Evolutionary conservation across 2,113 vertebrate genomes (phyloP).

Genomic region (Aspiorhynchus laticeps): DNA sequence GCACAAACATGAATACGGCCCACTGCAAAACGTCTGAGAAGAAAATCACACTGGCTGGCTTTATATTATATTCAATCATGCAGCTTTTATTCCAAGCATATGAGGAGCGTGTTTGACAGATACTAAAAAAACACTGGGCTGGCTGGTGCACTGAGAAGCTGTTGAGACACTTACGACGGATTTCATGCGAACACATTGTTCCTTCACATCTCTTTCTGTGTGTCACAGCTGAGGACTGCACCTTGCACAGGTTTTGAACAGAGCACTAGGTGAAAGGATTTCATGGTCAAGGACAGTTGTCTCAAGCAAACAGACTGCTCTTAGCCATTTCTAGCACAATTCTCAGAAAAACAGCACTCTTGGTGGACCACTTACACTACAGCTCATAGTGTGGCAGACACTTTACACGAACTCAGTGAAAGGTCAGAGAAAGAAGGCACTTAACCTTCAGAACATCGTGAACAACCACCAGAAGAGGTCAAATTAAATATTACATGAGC

Average conservation of each 20-base stretch:
- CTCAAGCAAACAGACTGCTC: slow-evolving; percentile 7
- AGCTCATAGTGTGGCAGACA: not conserved
- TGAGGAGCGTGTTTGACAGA: slow-evolving; percentile 2
- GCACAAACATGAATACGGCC: not conserved
- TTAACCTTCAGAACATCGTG: slow-evolving; percentile 10
- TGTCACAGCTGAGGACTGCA: slow-evolving; percentile 8
- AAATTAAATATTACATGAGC: slow-evolving; percentile 8
- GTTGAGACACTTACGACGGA: slow-evolving; percentile 13
- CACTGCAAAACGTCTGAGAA: not conserved
- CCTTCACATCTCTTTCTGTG: slow-evolving; percentile 27
- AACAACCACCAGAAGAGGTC: too few species aligned
- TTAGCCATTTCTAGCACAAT: not conserved
- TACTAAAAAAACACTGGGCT: slow-evolving; percentile 28
- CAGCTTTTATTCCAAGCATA: not conserved
- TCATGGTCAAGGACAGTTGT: slow-evolving; percentile 25
- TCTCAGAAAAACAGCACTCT: not conserved
- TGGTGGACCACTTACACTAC: not conserved
- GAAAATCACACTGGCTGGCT: too few species aligned
- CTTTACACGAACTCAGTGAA: not conserved
- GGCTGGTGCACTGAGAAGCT: slow-evolving; percentile 20
- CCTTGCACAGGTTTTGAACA: slow-evolving; percentile 15
- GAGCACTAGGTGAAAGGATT: slow-evolving; percentile 6
- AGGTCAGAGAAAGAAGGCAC: not conserved
- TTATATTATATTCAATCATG: not conserved
- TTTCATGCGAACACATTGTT: slow-evolving; percentile 4